Percentiles rank a stretch among this genome's conserved stretches.
These are phyloP conservation scores for Enteromius trimaculatus DNA, from an alignment of 2,797 vertebrate species.

Conservation along the genomic window DNA sequence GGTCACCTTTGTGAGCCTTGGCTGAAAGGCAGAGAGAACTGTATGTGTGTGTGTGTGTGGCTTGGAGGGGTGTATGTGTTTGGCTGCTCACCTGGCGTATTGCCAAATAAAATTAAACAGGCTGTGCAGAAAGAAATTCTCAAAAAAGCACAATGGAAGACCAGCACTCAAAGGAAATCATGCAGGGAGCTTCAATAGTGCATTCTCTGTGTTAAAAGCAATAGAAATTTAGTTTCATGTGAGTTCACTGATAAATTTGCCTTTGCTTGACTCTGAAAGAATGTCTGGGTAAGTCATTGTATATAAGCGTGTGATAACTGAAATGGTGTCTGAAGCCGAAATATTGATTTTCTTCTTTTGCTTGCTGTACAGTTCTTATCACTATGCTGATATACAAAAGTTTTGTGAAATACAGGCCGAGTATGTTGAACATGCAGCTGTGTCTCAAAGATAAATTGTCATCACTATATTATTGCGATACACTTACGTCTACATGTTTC, in stretches of 20 bases:
- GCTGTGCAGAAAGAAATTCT: conserved; percentile 45
- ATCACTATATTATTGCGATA: conserved; percentile 25
- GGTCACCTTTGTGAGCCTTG: conserved; percentile 63
- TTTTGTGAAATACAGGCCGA: neutral
- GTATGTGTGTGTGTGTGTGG: conserved; percentile 39
- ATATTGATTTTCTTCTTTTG: neutral
- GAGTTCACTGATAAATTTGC: neutral
- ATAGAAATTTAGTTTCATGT: neutral
- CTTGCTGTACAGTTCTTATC: neutral
- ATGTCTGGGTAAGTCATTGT: neutral
- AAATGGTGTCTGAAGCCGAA: neutral
- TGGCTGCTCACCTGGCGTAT: conserved; percentile 49
- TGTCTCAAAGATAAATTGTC: conserved; percentile 21
- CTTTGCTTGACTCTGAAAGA: neutral
- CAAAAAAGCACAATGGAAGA: conserved; percentile 16
- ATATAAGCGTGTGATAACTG: neutral
- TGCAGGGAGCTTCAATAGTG: neutral
- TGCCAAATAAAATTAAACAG: conserved; percentile 47
- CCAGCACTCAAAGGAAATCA: neutral
- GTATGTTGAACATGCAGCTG: neutral
- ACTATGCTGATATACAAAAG: neutral
- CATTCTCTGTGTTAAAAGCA: neutral
- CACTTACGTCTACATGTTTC: conserved; percentile 18
- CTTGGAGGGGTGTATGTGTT: conserved; percentile 40
- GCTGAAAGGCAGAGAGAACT: conserved; percentile 52